Evolutionary conservation across 1,140 invertebrate species (phyloP).

Genomic region (Drosophila oshimai): DNA sequence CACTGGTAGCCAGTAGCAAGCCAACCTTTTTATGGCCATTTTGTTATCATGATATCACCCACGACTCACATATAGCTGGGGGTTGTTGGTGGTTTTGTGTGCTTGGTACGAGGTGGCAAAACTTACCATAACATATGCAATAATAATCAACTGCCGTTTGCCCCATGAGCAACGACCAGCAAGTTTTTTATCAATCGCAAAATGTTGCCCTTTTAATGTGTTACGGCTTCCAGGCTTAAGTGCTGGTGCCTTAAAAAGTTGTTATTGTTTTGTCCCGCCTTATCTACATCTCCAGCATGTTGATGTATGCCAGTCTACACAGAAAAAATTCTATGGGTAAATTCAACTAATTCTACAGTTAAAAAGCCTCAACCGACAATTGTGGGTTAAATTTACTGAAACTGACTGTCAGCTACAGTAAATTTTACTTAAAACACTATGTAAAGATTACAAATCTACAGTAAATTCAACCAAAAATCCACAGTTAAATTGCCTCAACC

Average conservation of each 20-base stretch:
- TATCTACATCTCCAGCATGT: too few relatives aligned
- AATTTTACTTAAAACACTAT: too few relatives aligned
- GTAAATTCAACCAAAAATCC: too few relatives aligned
- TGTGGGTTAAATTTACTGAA: too few relatives aligned
- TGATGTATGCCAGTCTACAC: too few relatives aligned
- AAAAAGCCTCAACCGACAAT: too few relatives aligned
- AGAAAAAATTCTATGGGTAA: too few relatives aligned
- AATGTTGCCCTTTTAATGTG: slow-evolving; percentile 40
- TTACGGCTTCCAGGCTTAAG: neutral
- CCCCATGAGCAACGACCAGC: slow-evolving; percentile 4
- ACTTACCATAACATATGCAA: slow-evolving; percentile 66
- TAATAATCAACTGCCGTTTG: slow-evolving; percentile 57
- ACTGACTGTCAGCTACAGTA: too few relatives aligned
- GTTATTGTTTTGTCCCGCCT: too few relatives aligned
- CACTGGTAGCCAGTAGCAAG: slow-evolving; percentile 37
- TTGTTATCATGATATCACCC: slow-evolving; percentile 64
- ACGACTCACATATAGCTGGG: neutral
- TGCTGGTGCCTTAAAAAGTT: neutral
- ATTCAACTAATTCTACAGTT: too few relatives aligned
- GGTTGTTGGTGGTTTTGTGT: neutral
- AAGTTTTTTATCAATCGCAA: slow-evolving; percentile 59
- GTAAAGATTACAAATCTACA: too few relatives aligned
- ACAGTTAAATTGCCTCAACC: too few relatives aligned
- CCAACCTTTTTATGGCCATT: slow-evolving; percentile 59
- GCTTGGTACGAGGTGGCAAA: slow-evolving; percentile 29